phyloP scores from a whole-genome alignment of 2,797 vertebrate genomes.

The Micropoecilia bifurca region DNA sequence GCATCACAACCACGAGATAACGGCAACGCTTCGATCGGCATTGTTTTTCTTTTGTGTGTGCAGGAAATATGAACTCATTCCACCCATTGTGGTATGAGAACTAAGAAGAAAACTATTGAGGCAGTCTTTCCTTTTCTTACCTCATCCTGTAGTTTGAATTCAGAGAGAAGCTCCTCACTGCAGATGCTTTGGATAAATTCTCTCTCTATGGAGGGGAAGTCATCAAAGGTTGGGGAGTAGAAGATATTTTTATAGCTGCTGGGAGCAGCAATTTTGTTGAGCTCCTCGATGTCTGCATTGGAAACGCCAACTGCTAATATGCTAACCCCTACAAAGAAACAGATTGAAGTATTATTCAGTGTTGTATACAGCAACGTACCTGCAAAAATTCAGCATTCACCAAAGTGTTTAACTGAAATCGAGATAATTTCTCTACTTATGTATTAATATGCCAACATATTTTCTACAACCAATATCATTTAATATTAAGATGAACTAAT shows the following conservation, averaged over 20 bases:
- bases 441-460: not conserved
- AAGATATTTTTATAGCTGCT: slow-evolving; percentile 86
- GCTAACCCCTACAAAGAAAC: slow-evolving; percentile 81
- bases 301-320: slow-evolving; percentile 86
- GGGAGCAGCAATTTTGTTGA: slow-evolving; percentile 83
- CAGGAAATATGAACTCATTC: not conserved
- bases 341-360: not conserved
- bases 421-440: not conserved
- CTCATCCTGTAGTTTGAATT: slow-evolving; percentile 68
- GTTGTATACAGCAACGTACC: not conserved
- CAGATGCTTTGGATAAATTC: slow-evolving; percentile 87
- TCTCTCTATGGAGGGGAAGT: slow-evolving; percentile 85
- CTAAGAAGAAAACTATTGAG: slow-evolving; percentile 1
- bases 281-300: slow-evolving; percentile 84
- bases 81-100: not conserved
- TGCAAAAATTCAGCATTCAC: not conserved
- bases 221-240: slow-evolving; percentile 85
- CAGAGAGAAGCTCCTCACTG: slow-evolving; percentile 71
- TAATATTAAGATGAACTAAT: not conserved
- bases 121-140: slow-evolving; percentile 56
- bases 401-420: not conserved
- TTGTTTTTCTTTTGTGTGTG: not conserved
- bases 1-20: not conserved
- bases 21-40: not conserved
- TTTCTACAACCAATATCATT: not conserved